Evolutionary conservation across 2,888 invertebrate genomes (phyloP), one percentile per base, ranked within the genome.

Genomic region (Polia nebulosa): DNA sequence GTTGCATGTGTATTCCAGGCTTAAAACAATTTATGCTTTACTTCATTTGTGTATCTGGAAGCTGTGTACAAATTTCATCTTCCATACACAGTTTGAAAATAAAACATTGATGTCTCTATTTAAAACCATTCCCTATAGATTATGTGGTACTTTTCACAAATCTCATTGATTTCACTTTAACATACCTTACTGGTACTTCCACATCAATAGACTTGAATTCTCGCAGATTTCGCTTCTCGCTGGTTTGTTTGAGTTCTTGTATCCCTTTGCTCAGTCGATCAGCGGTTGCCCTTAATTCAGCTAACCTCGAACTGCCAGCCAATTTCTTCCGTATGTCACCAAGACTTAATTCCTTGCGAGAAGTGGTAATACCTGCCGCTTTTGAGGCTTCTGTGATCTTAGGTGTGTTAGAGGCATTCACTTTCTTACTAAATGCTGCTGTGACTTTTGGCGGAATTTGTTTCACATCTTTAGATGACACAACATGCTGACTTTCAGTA

Each of bases 131-230:
- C 6, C 15, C 6, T 29, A 2, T 32, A 11, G 7, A 45, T 17
- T n/a, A n/a, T n/a, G n/a, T n/a, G 20, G 29, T n/a, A 45, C 17
- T 39, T 49, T 58, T 25, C n/a, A 41, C 17, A 65, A 52, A 34
- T n/a, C 9, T 15, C 13, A 13, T 6, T 13, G 27, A 17, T 51
- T 13, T 34, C 20, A 32, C 25, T 25, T 41, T 13, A 45, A 78
- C 80, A 71, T 83, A 98, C 97, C 98, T 98, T 77, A 96, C 93
- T 70, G 97, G 96, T 87, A 98, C 96, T 95, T 98, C 97, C 89
- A 98, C 93, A 92, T 98, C 97, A 88, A 98, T 97, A 47, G 97
- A 96, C 82, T 97, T 97, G 85, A 98, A 98, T 87, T 97, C 96
- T 88, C 97, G 96, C 51, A 97, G 92, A 93, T 97, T 96, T 80